Evolutionary conservation across 1,140 invertebrate species (phyloP), one percentile per base, ranked within the genome.

Genomic region (Bombus terrestris): DNA sequence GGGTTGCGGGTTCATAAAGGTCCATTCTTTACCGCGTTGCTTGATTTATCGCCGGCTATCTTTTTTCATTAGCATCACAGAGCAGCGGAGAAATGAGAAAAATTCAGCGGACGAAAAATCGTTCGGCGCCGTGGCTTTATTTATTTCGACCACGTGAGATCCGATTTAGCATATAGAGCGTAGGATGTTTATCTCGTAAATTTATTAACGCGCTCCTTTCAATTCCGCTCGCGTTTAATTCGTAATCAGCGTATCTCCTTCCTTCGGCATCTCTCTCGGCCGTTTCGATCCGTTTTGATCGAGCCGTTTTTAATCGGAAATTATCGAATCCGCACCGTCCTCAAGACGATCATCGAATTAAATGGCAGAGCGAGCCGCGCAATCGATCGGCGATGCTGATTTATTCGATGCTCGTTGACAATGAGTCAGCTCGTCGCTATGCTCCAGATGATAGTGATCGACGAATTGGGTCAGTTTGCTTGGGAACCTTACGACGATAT

Each of bases 31-130:
- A 41, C 41, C 41, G 32, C 12, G 83, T 59, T 59, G 28, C 53
- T n/a, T 85, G 83, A 85, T 85, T 85, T 80, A 85, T 72, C 22
- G n/a, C n/a, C 25, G n/a, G 62, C 47, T 69, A 62, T 80, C 68
- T 85, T 79, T 80, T 64, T 53, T 71, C 83, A 85, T 85, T 85
- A 85, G 76, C 83, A 80, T 85, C 47, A 22, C 32, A 28, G 41
- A 80, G 53, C 66, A 72, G 62, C 32, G 32, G 10, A 59, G 68
- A 84, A 72, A 80, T 9, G 68, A 80, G 83, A 85, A 85, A 84
- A 79, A 64, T 80, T 62, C 47, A 28, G 57, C 35, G 25, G 39
- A 72, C 47, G 43, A 57, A 47, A 35, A 41, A 12, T 32, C 32
- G 15, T 18, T 53, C 18, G 10, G 18, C 3, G 25, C 8, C 28